Base-by-base conservation (phyloP, 2,797 vertebrate species). In the Clarias platycephalus region DNA sequence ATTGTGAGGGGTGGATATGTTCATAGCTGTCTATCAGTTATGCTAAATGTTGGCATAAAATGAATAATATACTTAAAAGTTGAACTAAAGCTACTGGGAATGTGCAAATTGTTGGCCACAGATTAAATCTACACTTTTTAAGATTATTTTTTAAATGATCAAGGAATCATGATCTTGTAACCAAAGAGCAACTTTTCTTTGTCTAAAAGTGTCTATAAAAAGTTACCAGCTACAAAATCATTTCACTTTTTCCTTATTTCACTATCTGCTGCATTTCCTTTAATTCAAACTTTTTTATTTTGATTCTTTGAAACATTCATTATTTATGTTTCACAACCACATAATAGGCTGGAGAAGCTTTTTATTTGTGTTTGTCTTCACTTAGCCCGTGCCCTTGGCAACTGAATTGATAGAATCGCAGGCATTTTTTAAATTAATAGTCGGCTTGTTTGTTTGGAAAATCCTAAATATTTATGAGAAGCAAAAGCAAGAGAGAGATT, bases 401-500 rank as follows among this genome's bases (percentile, higher is more conserved):
- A 53, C 77, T 76, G 78, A 85, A 86, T 76, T 86, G 83, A 85
- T 82, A 74, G 82, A 87, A 83, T 82, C 44, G 63, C 72, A 85
- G 81, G 82, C 63, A 3, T 88, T 88, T 86, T 86, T 85, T 86
- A 49, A 86, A 86, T 89, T 83, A 86, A 89, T 83, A 85, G 84
- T 79, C n/a, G 72, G 58, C 78, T 86, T 88, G 88, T 82, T 88
- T 83, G 81, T 85, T 70, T 76, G 81, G 44, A 80, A 68, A 75
- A 60, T 77, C 76, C 66, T 83, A 86, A 85, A 89, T 86, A 89
- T 87, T 87, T 74, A 87, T 86, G 34, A 84, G 68, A 67, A 80
- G 53, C 18, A 76, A 76, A 74, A 76, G 28, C 74, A 34, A 31
- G 72, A 55, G 55, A 84, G 63, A 68, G 74, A 31, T 53, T 53